Percentiles rank a stretch among this genome's conserved stretches.
These are phyloP conservation scores for Drosophila neonasuta DNA, from an alignment of 2,888 invertebrate species.

Conservation along the genomic window DNA sequence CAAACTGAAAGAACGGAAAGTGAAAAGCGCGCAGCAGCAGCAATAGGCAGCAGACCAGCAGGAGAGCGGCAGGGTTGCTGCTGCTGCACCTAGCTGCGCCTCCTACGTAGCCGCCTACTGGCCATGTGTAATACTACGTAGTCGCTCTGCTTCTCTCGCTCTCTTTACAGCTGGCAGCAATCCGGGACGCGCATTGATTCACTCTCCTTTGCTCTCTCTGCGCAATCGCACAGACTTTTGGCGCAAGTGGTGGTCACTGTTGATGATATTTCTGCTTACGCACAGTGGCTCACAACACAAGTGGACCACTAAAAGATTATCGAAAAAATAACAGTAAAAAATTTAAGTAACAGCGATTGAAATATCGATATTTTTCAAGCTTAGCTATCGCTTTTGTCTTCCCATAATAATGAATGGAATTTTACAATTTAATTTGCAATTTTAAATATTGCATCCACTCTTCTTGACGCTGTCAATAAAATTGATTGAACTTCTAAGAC, in stretches of 20 bases:
- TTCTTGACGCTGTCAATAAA: not conserved
- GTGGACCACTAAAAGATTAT: not conserved
- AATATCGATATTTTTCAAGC: not conserved
- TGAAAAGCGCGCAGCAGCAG: slow-evolving; percentile 55
- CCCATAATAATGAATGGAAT: not conserved
- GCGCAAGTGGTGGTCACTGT: slow-evolving; percentile 69
- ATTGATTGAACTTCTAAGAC: not conserved
- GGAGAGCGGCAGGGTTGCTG: slow-evolving; percentile 51
- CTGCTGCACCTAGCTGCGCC: slow-evolving; percentile 45
- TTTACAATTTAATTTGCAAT: not conserved
- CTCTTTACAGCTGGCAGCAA: slow-evolving; percentile 19
- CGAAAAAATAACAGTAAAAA: not conserved
- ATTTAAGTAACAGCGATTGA: not conserved
- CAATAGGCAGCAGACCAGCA: slow-evolving; percentile 22
- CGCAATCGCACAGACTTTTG: slow-evolving; percentile 46
- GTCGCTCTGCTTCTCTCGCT: slow-evolving; percentile 10
- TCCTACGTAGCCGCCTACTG: slow-evolving; percentile 28
- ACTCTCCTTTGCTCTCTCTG: slow-evolving; percentile 50
- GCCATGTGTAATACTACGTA: slow-evolving; percentile 27
- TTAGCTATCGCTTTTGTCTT: not conserved
- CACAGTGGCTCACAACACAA: slow-evolving; percentile 22
- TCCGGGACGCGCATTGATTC: slow-evolving; percentile 17
- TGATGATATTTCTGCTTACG: slow-evolving; percentile 37
- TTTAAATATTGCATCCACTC: not conserved
- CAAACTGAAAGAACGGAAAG: slow-evolving; percentile 73